Conservation (phyloP, 2,113 vertebrate species). For the Arothron firmamentum region DNA sequence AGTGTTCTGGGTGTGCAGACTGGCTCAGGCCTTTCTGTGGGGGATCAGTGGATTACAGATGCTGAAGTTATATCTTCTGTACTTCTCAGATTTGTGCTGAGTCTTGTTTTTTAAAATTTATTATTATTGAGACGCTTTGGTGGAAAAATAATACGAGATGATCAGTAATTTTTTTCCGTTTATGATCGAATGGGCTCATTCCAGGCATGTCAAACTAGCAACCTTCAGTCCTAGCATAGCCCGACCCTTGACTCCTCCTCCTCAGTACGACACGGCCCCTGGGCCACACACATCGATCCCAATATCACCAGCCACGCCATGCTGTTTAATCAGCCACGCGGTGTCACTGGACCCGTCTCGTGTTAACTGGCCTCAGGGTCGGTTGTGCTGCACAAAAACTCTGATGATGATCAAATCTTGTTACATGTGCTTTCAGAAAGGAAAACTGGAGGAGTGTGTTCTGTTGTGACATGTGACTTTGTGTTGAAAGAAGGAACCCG, state of each 20-base stretch:
- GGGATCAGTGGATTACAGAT: slow-evolving; percentile 1
- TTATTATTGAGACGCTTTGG: no score
- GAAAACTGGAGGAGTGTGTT: no score
- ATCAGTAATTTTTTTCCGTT: slow-evolving; percentile 14
- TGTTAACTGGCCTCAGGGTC: background rate
- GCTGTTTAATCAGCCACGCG: slow-evolving; percentile 42
- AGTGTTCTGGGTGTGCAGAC: slow-evolving; percentile 13
- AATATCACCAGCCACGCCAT: slow-evolving; percentile 5
- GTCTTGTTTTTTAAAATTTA: no score
- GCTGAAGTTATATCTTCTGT: background rate
- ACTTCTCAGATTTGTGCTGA: no score
- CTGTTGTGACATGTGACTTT: no score
- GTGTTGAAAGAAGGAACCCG: no score
- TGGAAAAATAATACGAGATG: no score
- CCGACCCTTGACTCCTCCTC: slow-evolving; percentile 42
- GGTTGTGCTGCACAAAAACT: no score
- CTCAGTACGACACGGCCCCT: slow-evolving; percentile 39
- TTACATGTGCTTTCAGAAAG: no score
- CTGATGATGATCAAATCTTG: no score
- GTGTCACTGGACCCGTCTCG: slow-evolving; percentile 6
- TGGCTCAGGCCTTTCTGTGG: slow-evolving; percentile 3
- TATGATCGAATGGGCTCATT: slow-evolving; percentile 1
- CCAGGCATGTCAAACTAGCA: slow-evolving; percentile 32
- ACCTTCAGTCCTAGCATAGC: slow-evolving; percentile 29
- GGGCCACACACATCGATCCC: slow-evolving; percentile 48